phyloP scores from a whole-genome alignment of 2,888 invertebrate genomes.

The Strigamia crassipes region DNA sequence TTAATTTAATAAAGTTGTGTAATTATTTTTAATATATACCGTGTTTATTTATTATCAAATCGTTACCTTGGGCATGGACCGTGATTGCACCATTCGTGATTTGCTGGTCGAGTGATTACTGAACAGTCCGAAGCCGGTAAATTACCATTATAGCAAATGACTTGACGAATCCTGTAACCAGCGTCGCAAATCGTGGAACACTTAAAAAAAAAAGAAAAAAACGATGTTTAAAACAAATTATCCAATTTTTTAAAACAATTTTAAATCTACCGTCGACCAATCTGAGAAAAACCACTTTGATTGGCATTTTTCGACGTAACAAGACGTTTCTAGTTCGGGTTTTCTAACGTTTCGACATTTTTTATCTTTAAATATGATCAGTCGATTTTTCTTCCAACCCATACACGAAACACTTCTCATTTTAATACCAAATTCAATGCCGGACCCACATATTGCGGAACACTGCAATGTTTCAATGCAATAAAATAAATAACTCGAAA shows the following conservation, averaged over 20 bases:
- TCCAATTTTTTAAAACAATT: not conserved
- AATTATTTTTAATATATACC: not conserved
- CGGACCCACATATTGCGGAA: not conserved
- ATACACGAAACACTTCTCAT: not conserved
- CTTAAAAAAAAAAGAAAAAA: not conserved
- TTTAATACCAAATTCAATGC: not conserved
- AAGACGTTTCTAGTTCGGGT: not conserved
- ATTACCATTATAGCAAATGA: not conserved
- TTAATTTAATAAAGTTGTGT: conserved; percentile 15
- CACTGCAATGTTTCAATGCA: not conserved
- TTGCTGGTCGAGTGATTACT: not conserved
- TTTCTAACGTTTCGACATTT: not conserved
- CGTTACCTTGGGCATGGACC: conserved; percentile 4
- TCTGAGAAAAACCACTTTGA: not conserved
- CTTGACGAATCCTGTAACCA: not conserved
- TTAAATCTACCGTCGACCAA: not conserved
- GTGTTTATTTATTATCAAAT: not conserved
- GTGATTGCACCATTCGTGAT: conserved; percentile 4
- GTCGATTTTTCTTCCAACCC: conserved; percentile 18
- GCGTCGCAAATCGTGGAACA: not conserved
- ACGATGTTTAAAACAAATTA: not conserved
- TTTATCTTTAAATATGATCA: not conserved
- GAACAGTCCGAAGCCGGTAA: not conserved
- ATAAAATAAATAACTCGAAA: not conserved
- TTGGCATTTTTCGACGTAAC: not conserved